phyloP scores from a whole-genome alignment of 2,797 vertebrate species.

The Squalus acanthias region DNA sequence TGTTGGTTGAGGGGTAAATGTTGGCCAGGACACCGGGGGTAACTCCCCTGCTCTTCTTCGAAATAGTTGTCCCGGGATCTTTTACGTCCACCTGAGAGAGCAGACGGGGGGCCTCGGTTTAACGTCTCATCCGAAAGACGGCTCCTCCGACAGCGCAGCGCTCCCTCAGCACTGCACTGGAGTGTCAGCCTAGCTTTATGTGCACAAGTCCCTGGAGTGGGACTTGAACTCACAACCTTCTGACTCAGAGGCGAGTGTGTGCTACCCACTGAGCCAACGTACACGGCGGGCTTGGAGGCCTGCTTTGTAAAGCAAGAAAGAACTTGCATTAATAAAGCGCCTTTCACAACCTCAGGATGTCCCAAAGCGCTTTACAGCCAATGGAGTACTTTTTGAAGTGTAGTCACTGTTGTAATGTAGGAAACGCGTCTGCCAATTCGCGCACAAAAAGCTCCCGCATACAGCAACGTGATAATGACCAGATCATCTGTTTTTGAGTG shows the following conservation, averaged over 20 bases:
- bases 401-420: neutral
- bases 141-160: neutral
- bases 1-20: neutral
- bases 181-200: too few species aligned
- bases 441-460: neutral
- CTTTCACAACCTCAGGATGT: neutral
- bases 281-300: neutral
- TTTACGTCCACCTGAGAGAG: neutral
- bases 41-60: neutral
- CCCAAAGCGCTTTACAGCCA: neutral
- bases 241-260: too few species aligned
- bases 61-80: neutral
- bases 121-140: neutral
- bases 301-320: neutral
- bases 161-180: neutral
- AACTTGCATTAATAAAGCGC: neutral
- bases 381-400: neutral
- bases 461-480: neutral
- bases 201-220: too few species aligned
- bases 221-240: too few species aligned
- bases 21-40: neutral
- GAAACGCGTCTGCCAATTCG: neutral
- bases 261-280: neutral
- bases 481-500: neutral
- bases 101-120: too few species aligned